Base-by-base conservation (phyloP, 1,140 invertebrate genomes). In the Parasteatoda tepidariorum region DNA sequence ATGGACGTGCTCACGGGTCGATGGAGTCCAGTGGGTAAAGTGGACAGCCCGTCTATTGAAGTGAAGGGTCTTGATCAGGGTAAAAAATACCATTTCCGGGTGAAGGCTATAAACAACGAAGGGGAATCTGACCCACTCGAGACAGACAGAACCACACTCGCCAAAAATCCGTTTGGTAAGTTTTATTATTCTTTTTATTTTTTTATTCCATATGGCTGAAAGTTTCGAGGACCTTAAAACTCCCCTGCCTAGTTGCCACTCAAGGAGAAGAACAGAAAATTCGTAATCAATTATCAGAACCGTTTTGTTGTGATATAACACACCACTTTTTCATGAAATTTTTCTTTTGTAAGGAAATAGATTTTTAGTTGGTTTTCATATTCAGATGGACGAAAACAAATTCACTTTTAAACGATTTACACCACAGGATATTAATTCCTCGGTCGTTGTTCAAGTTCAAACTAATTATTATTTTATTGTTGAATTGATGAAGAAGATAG, bases 71-170 rank as follows among this genome's bases (percentile, higher is more conserved):
- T 99, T 11, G 94, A 97, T 89, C 95, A 96, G 64, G 95, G 95
- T 73, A 94, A 96, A 87, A 96, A 96, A 59, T 98, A 98, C 88
- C 94, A 98, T 86, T 99, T 99, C 92, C 92, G 97, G 84, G 96
- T 99, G 0, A 95, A 95, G 87, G 97, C 97, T n/a, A 92, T 96
- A 0, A 99, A 99, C 89, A 96, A 97, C 87, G 97, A 98, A 89
- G 97, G 97, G 1, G 84, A 98, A 90, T 98, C 97, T 30, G 97
- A 99, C 87, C 96, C 97, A 28, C 88, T 99, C 62, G 94, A 95
- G 87, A 96, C 97, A 11, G 96, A 96, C 41, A 92, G 93, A 87
- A 90, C 93, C 0, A 95, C 94, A 59, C 88, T 93, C 6, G 96
- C 96, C 5, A 97, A 97, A 88, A 97, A 98, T 92, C 97, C 97